Percentiles rank a stretch among this genome's conserved stretches.
Conservation (phyloP, 64 coral and sea anemone genomes). For the Montipora cactus region DNA sequence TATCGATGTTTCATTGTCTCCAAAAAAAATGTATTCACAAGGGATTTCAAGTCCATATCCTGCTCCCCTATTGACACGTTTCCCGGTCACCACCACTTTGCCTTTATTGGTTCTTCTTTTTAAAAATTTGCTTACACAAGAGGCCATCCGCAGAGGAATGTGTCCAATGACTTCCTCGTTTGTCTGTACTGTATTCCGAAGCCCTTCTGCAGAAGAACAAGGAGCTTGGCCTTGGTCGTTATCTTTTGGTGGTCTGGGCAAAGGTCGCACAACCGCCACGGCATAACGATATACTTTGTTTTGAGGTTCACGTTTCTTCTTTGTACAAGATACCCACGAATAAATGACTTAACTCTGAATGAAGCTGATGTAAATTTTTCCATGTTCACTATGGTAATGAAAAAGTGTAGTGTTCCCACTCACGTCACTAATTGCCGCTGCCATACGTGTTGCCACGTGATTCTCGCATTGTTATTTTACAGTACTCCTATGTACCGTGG, state of each 20-base stretch:
- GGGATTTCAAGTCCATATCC: too few species aligned
- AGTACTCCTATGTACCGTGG: not conserved
- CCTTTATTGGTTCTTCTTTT: not conserved
- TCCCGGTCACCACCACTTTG: not conserved
- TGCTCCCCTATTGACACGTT: too few species aligned
- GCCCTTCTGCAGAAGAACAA: not conserved
- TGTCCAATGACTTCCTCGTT: not conserved
- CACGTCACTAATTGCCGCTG: too few species aligned
- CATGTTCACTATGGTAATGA: not conserved
- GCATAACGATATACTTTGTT: not conserved
- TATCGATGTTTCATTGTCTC: too few species aligned
- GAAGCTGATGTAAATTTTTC: not conserved
- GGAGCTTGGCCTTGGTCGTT: too few species aligned
- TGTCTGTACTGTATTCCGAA: not conserved
- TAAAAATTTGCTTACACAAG: not conserved
- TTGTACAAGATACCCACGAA: constrained; percentile 15
- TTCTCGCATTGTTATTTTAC: too few species aligned
- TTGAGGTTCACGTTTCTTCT: constrained; percentile 13
- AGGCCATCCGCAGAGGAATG: not conserved
- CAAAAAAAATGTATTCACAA: too few species aligned
- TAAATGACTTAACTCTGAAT: constrained; percentile 3
- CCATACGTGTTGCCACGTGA: too few species aligned
- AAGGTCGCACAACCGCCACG: constrained; percentile 5
- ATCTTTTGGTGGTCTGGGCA: not conserved
- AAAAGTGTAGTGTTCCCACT: too few species aligned